Base-by-base conservation (phyloP, 2,888 invertebrate genomes). In the Lithosia quadra region DNA sequence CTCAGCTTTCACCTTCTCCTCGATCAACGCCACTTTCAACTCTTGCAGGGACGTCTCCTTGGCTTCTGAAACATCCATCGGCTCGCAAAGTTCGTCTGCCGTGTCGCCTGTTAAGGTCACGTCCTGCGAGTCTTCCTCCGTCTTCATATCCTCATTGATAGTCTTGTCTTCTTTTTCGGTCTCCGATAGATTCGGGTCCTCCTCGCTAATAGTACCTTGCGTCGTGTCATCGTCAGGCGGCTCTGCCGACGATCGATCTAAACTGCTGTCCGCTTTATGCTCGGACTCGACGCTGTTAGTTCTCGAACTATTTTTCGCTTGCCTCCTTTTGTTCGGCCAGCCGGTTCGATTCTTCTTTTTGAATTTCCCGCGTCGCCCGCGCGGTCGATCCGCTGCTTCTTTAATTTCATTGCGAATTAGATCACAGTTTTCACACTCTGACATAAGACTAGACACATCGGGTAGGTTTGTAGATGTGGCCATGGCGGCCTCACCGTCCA, bases 311-410 rank as follows among this genome's bases (percentile, higher is more conserved):
- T 93, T 94, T 75, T 92, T 94, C 15, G 76, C 77, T 59, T 81
- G 84, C 82, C 90, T 95, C 84, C 88, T 95, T 84, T 95, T 95
- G 86, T 93, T 95, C 0, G 98, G 98, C 98, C 98, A 98, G 11
- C 98, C 98, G 0, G 98, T 98, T 72, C 96, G 95, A 89, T 98
- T 98, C 88, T 96, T 96, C 91, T 97, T 96, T 88, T 96, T 96
- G 85, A 96, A 96, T 75, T 95, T 95, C 65, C 96, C 95, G 15
- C 93, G 89, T 21, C 86, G 84, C 80, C 91, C 82, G 80, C 90
- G 77, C 80, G 89, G 78, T 76, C 89, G 78, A 58, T 84, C 85
- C 18, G 82, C 79, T 2, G 86, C 86, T 58, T 87, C 88, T 43
- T 86, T 84, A 39, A 93, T 88, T 78, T 95, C 92, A 71, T 93